Evolutionary conservation across 53 echinoderm and acorn worm species (phyloP), one percentile per base, ranked within the genome.

Genomic region (Paracentrotus lividus): DNA sequence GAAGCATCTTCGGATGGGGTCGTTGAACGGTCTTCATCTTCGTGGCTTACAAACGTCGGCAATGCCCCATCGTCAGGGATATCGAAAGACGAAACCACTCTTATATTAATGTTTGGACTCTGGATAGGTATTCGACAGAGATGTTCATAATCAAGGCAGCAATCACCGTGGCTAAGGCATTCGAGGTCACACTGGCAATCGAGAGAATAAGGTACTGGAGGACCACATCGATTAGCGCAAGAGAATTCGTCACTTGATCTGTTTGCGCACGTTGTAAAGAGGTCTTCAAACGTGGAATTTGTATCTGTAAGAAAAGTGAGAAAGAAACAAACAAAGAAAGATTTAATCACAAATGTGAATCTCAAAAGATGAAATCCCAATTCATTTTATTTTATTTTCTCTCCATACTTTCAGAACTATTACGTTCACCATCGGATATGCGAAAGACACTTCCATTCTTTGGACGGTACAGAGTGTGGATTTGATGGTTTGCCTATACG

Each of bases 91-190:
- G 85, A 14, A 24, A 85, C 43, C 32, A 10, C 7, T 31, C 15
- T 53, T 1, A 23, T 53, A 13, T 49, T 8, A 29, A 23, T 52
- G n/a, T n/a, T n/a, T n/a, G 51, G 15, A 24, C 10, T 18, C 51
- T 20, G 12, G 8, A 16, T 7, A 31, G 53, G 12, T 5, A 53
- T 6, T 55, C n/a, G n/a, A n/a, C 92, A 92, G 33, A 34, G 16
- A 51, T 34, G 36, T 53, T 92, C 92, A 56, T 92, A 92, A 58
- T 92, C 77, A 3, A 92, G 55, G 42, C 92, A 92, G 56, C 92
- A 92, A 42, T 92, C 92, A 7, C 92, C 92, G 4, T 29, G 31
- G 31, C 34, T 23, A 49, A 92, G 92, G 42, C 92, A 92, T 18
- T 29, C 52, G 6, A 0, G 0, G 77, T 92, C 92, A 34, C 92